These are phyloP conservation scores for Lethrus apterus DNA, from an alignment of 1,140 invertebrate genomes.

Conservation along the genomic window DNA sequence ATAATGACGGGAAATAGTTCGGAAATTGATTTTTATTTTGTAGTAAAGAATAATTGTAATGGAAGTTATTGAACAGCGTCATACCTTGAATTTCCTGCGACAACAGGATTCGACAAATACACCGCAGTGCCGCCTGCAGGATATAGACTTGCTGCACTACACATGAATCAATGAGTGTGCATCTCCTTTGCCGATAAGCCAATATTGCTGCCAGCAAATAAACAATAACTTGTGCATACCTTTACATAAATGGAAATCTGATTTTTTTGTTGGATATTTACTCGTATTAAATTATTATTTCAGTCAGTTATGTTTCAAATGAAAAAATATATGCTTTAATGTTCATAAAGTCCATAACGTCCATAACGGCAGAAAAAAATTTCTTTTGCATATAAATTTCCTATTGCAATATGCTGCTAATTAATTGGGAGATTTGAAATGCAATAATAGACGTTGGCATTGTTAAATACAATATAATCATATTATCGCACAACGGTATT, in stretches of 20 bases:
- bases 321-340: no score
- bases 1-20: constrained; percentile 32
- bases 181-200: constrained; percentile 19
- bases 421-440: no score
- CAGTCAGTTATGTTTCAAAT: no score
- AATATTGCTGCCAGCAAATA: constrained; percentile 2
- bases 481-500: no score
- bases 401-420: no score
- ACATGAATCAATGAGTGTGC: constrained; percentile 20
- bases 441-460: no score
- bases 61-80: constrained; percentile 33
- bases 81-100: constrained; percentile 24
- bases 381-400: no score
- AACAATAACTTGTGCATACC: not conserved
- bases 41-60: constrained; percentile 30
- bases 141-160: constrained; percentile 25
- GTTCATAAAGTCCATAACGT: no score
- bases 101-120: constrained; percentile 22
- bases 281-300: no score
- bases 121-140: constrained; percentile 26
- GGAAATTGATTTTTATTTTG: constrained; percentile 35
- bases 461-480: no score
- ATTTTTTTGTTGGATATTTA: not conserved
- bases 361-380: no score
- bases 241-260: not conserved